Evolutionary conservation across 2,888 invertebrate genomes (phyloP).

Genomic region (Camptogramma bilineatum): DNA sequence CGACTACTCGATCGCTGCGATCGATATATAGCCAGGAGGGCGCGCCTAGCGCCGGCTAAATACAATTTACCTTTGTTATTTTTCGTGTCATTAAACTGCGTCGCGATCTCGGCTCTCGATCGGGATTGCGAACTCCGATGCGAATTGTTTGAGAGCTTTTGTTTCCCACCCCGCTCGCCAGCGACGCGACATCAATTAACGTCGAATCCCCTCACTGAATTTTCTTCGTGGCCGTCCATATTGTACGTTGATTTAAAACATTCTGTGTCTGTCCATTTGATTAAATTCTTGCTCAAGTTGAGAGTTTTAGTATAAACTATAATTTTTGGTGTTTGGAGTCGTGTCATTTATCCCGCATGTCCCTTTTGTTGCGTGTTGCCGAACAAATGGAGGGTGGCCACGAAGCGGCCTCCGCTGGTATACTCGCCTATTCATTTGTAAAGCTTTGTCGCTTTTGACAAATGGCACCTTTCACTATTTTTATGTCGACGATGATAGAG

Average conservation of each 20-base stretch:
- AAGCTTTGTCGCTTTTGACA: conserved; percentile 78
- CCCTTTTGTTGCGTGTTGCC: conserved; percentile 70
- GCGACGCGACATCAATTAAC: conserved; percentile 84
- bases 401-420: conserved; percentile 61
- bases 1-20: conserved; percentile 67
- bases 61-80: conserved; percentile 86
- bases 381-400: conserved; percentile 71
- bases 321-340: conserved; percentile 57
- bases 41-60: conserved; percentile 79
- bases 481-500: conserved; percentile 70
- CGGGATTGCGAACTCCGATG: conserved; percentile 83
- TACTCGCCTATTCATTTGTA: conserved; percentile 78
- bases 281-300: conserved; percentile 22
- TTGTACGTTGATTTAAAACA: conserved; percentile 71
- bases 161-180: conserved; percentile 78
- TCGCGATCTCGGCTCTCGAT: conserved; percentile 82
- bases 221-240: conserved; percentile 74
- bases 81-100: conserved; percentile 86
- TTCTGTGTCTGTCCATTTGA: conserved; percentile 38
- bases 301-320: conserved; percentile 23
- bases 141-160: conserved; percentile 85
- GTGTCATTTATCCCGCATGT: conserved; percentile 68
- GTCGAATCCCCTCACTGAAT: conserved; percentile 76
- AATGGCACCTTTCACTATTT: conserved; percentile 75
- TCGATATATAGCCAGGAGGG: conserved; percentile 75